Conservation (phyloP, 1,140 invertebrate species). For the Zaprionus gabonicus region DNA sequence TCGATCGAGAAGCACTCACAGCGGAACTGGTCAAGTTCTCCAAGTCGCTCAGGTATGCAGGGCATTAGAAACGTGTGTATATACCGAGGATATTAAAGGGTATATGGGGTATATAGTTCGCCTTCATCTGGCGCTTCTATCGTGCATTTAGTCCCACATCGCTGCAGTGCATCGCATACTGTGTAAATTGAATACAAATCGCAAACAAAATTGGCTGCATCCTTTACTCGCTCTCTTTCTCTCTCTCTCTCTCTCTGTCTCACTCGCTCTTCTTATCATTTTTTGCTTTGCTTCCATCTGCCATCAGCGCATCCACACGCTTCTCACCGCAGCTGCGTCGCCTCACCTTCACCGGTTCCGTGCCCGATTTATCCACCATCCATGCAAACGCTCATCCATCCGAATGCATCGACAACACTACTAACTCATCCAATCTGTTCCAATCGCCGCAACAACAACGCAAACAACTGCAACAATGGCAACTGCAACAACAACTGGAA, state of each 20-base stretch:
- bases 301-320: slow-evolving; percentile 73
- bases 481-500: slow-evolving; percentile 51
- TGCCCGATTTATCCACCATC: slow-evolving; percentile 81
- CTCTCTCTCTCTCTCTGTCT: slow-evolving; percentile 10
- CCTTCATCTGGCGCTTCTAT: neutral
- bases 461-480: slow-evolving; percentile 51
- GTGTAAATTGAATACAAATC: neutral
- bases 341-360: slow-evolving; percentile 83
- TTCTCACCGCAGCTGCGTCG: slow-evolving; percentile 77
- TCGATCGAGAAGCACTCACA: slow-evolving; percentile 87
- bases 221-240: slow-evolving; percentile 2
- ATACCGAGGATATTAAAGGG: no score
- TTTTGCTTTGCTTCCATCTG: slow-evolving; percentile 21
- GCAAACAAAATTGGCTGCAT: slow-evolving; percentile 5
- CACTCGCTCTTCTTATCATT: slow-evolving; percentile 10
- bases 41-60: slow-evolving; percentile 85
- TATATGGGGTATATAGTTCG: neutral
- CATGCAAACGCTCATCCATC: slow-evolving; percentile 52
- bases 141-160: slow-evolving; percentile 10
- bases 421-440: slow-evolving; percentile 41
- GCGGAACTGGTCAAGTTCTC: slow-evolving; percentile 90
- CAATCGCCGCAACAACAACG: slow-evolving; percentile 30
- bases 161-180: neutral
- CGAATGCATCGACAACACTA: slow-evolving; percentile 20
- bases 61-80: no score